Base-by-base conservation (phyloP, 2,797 vertebrate species). In the Pipistrellus kuhlii region DNA sequence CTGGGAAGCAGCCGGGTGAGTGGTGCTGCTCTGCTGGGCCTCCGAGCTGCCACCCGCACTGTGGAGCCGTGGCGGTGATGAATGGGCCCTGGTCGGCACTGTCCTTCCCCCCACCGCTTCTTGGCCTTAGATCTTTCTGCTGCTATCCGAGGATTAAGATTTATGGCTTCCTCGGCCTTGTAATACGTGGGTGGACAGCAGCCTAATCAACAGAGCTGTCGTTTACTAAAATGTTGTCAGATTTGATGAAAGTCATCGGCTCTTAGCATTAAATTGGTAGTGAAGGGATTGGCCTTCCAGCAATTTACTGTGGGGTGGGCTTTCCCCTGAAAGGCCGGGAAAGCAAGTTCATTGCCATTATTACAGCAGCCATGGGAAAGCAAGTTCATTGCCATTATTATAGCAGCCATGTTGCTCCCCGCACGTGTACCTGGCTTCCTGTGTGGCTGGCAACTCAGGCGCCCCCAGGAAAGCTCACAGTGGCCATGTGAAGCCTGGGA, bases 181-280 rank as follows among this genome's bases (percentile, higher is more conserved):
- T 96, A 96, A 96, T 97, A 96, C 96, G 97, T 95, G 96, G 95
- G 95, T 97, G 97, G 97, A 97, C 96, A 97, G 95, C 88, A 8
- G 95, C 92, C 96, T 97, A 96, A 97, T 97, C 95, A 96, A 90
- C 95, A 97, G 94, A 96, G 93, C 93, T 20, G 83, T 95, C 96
- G 77, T 96, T 97, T 96, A 97, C 97, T 96, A 97, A 97, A 97
- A 97, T 88, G 94, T 96, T 97, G 97, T 97, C 97, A 96, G 95
- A 53, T 95, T 92, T 96, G 96, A 97, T 97, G 96, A 97, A 96
- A 92, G 53, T 96, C 94, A 85, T 77, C 20, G n/a, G 90, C 96
- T 95, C 89, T 81, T 77, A 66, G 94, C 95, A 91, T 95, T 96
- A 96, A 97, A 96, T 97, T 80, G 81, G 91, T 88, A 38, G 96